These are phyloP conservation scores for Diplodus sargus DNA, from an alignment of 2,797 vertebrate genomes.

Conservation along the genomic window DNA sequence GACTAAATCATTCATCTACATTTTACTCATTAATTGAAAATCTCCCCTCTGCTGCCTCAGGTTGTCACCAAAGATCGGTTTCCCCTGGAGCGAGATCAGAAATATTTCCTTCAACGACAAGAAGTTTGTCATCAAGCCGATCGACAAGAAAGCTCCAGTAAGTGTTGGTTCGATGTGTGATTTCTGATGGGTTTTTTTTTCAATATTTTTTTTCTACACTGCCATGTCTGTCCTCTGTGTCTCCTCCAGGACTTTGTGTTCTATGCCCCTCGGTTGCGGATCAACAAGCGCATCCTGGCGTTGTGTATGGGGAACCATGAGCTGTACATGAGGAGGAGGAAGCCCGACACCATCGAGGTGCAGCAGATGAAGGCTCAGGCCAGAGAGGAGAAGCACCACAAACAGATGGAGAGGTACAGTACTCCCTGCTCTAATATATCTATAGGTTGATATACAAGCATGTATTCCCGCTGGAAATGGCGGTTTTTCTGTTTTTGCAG, in stretches of 20 bases:
- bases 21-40: background rate
- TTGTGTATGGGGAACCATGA: slow-evolving; percentile 99
- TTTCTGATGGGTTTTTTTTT: background rate
- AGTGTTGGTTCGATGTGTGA: slow-evolving; percentile 63
- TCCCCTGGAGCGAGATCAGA: slow-evolving; percentile 98
- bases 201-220: rapidly evolving
- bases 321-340: slow-evolving; percentile 97
- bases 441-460: no score
- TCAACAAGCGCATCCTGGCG: slow-evolving; percentile 98
- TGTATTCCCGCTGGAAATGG: background rate
- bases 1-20: background rate
- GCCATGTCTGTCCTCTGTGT: background rate
- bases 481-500: background rate
- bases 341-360: slow-evolving; percentile 98
- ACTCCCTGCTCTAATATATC: background rate
- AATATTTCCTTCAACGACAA: slow-evolving; percentile 99
- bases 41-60: slow-evolving; percentile 70
- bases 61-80: slow-evolving; percentile 98
- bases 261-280: slow-evolving; percentile 95
- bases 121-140: slow-evolving; percentile 98
- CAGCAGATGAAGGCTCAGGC: slow-evolving; percentile 99
- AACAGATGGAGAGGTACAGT: slow-evolving; percentile 94
- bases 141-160: slow-evolving; percentile 98
- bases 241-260: slow-evolving; percentile 94
- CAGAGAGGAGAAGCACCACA: slow-evolving; percentile 97